Percentiles rank a stretch among this genome's conserved stretches.
phyloP scores from a whole-genome alignment of 2,113 vertebrate genomes.

The Manacus vitellinus region DNA sequence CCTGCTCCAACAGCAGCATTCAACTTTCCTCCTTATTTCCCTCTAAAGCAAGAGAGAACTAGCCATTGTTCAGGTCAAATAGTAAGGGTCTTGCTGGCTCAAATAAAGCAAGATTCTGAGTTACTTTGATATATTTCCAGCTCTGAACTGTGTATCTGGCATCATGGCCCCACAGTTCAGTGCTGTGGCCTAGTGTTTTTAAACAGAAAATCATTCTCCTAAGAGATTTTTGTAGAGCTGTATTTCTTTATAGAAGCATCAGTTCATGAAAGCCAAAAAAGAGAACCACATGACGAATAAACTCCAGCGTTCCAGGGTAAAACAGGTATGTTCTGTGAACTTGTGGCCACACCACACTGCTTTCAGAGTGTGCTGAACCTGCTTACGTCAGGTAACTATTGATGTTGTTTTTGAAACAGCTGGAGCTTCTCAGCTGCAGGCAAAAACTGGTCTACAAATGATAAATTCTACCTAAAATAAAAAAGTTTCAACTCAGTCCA shows the following conservation, averaged over 20 bases:
- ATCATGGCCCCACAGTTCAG: not conserved
- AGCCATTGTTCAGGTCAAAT: not conserved
- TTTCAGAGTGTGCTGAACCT: not conserved
- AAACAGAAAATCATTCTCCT: not conserved
- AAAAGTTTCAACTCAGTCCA: not conserved
- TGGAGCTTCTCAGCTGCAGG: not conserved
- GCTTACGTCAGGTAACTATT: not conserved
- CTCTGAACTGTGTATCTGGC: not conserved
- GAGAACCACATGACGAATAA: not conserved
- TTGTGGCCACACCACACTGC: not conserved
- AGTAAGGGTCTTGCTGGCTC: not conserved
- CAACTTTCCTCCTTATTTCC: not conserved
- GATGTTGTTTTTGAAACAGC: not conserved
- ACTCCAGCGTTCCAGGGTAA: not conserved
- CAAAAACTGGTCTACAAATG: not conserved
- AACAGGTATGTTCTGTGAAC: not conserved
- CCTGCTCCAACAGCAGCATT: conserved; percentile 39
- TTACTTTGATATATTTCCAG: not conserved
- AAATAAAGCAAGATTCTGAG: not conserved
- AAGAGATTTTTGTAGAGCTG: not conserved
- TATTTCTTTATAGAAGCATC: not conserved
- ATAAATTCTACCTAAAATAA: not conserved
- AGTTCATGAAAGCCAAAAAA: not conserved
- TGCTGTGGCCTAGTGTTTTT: not conserved
- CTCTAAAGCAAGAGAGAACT: not conserved